phyloP scores from a whole-genome alignment of 2,888 invertebrate genomes.

The Plagiodera versicolora region DNA sequence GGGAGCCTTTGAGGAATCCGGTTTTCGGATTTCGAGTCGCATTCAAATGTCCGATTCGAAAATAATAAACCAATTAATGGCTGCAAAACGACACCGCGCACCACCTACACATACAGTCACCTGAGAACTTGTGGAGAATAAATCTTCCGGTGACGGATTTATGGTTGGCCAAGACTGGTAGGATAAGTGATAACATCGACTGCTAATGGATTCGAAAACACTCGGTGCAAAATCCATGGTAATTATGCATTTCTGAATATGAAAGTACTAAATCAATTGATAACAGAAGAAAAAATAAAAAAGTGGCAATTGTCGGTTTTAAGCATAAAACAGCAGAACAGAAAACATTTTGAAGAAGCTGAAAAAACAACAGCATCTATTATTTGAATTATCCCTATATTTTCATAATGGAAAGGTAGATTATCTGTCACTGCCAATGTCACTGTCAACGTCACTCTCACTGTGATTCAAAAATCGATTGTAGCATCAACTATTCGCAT shows the following conservation, averaged over 20 bases:
- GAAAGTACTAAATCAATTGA: no score
- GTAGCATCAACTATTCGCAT: no score
- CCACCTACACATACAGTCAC: constrained; percentile 20
- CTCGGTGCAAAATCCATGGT: background rate
- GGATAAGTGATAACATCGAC: constrained; percentile 3
- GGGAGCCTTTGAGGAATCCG: constrained; percentile 15
- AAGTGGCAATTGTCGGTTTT: no score
- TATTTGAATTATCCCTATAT: no score
- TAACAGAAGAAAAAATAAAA: no score
- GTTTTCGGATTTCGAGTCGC: constrained; percentile 22
- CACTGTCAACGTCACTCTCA: no score
- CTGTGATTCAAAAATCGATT: no score
- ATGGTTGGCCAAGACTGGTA: background rate
- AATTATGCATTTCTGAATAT: background rate
- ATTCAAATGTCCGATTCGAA: constrained; percentile 21
- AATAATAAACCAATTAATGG: constrained; percentile 29
- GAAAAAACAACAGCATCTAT: no score
- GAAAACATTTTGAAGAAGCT: no score
- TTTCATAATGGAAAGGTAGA: no score
- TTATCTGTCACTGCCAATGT: no score
- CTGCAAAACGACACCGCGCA: constrained; percentile 14
- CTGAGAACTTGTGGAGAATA: background rate
- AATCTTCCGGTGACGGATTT: constrained; percentile 12
- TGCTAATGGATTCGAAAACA: background rate
- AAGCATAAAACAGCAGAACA: no score